phyloP scores from a whole-genome alignment of 1,140 invertebrate genomes.

The Macrobrachium nipponense region DNA sequence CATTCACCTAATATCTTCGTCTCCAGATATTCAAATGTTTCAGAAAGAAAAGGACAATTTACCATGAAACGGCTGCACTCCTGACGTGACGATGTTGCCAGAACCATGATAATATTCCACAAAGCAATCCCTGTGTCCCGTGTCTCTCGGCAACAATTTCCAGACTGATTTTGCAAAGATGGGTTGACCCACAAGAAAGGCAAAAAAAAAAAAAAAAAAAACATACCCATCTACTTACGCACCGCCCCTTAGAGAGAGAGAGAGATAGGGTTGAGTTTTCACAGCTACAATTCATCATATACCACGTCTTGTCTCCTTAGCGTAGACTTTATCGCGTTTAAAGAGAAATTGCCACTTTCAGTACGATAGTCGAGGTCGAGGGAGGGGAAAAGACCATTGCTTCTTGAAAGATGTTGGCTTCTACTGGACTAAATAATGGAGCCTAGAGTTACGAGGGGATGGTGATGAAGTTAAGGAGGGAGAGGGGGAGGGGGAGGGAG shows the following conservation, averaged over 20 bases:
- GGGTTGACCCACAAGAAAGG: background rate
- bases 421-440: background rate
- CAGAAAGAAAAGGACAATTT: no score
- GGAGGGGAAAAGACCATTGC: background rate
- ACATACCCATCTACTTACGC: background rate
- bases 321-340: background rate
- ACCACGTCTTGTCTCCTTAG: background rate
- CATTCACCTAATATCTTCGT: no score
- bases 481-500: background rate
- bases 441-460: background rate
- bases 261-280: slow-evolving; percentile 1
- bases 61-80: no score
- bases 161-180: background rate
- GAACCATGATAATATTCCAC: no score
- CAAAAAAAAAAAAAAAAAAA: background rate
- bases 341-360: no score
- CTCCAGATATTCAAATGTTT: no score
- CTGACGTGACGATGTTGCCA: no score
- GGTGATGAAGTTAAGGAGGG: background rate
- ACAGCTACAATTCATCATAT: background rate
- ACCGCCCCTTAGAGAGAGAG: slow-evolving; percentile 1
- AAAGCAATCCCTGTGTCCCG: no score
- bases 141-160: no score
- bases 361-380: no score
- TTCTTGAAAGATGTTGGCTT: background rate